Percentiles rank a stretch among this genome's conserved stretches.
Evolutionary conservation across 2,797 vertebrate genomes (phyloP).

Genomic region (Coccyzus lansbergi): DNA sequence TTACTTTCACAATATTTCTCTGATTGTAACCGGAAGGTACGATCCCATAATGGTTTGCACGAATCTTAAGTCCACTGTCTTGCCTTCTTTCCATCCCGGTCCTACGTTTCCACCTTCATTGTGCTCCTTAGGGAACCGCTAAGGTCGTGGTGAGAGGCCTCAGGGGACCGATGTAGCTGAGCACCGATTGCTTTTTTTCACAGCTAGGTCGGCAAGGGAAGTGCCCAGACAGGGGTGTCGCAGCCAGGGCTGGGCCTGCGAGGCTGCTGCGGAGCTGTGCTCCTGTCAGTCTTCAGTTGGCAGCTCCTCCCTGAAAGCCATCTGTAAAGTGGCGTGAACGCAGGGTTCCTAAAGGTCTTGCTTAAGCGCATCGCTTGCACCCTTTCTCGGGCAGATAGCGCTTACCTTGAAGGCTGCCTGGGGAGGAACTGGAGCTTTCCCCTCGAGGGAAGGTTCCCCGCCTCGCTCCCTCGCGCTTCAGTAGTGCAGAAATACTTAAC

Average conservation of each 20-base stretch:
- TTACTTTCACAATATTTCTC: not conserved
- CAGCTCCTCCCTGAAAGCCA: not conserved
- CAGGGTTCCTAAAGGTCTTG: not conserved
- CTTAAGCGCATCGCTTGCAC: not conserved
- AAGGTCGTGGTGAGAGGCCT: not conserved
- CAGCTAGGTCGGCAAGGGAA: not conserved
- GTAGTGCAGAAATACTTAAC: not conserved
- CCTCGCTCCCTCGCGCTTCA: not conserved
- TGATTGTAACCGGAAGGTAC: not conserved
- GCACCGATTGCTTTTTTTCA: not conserved
- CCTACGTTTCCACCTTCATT: not conserved
- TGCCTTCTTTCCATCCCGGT: not conserved
- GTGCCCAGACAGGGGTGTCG: not conserved
- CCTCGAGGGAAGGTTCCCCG: not conserved
- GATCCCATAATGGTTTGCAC: not conserved
- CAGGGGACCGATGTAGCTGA: not conserved
- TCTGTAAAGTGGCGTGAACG: accelerated
- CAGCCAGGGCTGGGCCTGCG: not conserved
- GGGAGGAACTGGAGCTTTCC: not conserved
- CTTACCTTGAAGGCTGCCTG: accelerated
- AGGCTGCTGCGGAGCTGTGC: not conserved
- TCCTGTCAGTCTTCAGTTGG: not conserved
- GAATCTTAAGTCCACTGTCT: not conserved
- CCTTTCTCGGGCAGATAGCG: not conserved
- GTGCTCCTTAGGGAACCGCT: not conserved